Evolutionary conservation across 2,113 vertebrate genomes (phyloP), one percentile per base, ranked within the genome.

Genomic region (Pseudopodoces humilis): DNA sequence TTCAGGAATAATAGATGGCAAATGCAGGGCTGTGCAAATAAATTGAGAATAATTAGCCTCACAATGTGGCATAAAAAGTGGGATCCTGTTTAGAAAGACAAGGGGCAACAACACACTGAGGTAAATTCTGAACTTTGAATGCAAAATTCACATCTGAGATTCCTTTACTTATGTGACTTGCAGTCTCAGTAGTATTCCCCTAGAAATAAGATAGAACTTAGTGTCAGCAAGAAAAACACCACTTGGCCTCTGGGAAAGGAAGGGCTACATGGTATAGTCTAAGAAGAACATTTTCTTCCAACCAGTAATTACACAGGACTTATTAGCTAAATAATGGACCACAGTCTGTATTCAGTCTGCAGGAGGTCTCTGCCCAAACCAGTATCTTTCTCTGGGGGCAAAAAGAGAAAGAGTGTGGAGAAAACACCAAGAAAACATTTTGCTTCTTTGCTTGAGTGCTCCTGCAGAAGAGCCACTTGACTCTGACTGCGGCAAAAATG

Each of bases 41-140:
- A 98, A 97, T 97, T 96, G 96, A 97, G 93, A 97, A 95, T 97
- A 98, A 98, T 98, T 97, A 98, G 97, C 55, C 67, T 90, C 89
- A 78, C 53, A 22, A 4, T 44, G 62, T 52, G 92, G 69, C 88
- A 97, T 95, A 94, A 97, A 96, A 97, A 95, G 58, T 69, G 62
- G 55, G 89, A 71, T 80, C 88, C 50, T 88, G 19, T 94, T 95
- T 74, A 90, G 59, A 75, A 88, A 93, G 88, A 95, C 35, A 75
- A 90, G 84, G 71, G 72, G 41, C 59, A 84, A 53, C 44, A 90
- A 79, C 30, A 76, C 2, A 6, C 16, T 35, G 55, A 94, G 92
- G 70, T 71, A 64, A 94, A 85, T 75, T 30, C 55, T 50, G 33
- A 89, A 76, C 6, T 76, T 72, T 23, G 16, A 88, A 41, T 20